Percentiles rank a stretch among this genome's conserved stretches.
phyloP scores from a whole-genome alignment of 1,140 invertebrate genomes.

The Zaprionus kolodkinae region DNA sequence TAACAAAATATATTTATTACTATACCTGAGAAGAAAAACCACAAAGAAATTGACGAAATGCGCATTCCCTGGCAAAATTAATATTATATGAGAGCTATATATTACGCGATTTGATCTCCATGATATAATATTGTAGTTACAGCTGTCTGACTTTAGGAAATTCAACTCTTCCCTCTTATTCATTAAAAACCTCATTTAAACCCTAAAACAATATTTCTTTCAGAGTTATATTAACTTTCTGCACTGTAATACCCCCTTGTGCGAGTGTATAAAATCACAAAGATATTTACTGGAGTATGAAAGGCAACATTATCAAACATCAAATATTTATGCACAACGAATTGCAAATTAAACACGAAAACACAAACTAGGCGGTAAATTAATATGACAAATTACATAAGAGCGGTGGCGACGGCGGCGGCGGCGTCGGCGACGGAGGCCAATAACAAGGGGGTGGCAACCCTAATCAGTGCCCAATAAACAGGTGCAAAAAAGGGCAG shows the following conservation, averaged over 20 bases:
- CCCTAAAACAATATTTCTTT: background rate
- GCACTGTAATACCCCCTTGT: background rate
- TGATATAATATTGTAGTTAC: too few relatives aligned
- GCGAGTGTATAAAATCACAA: slow-evolving; percentile 1
- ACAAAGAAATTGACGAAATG: background rate
- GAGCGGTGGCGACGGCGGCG: background rate
- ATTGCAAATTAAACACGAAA: slow-evolving; percentile 67
- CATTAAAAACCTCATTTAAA: background rate
- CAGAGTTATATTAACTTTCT: background rate
- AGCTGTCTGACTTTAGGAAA: too few relatives aligned
- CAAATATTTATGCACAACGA: slow-evolving; percentile 53
- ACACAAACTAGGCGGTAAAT: slow-evolving; percentile 62
- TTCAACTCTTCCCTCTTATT: too few relatives aligned
- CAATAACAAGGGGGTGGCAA: slow-evolving; percentile 19
- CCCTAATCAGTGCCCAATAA: background rate
- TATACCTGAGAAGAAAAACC: slow-evolving; percentile 5
- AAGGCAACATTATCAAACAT: slow-evolving; percentile 52
- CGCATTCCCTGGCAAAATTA: background rate
- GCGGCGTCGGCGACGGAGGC: background rate
- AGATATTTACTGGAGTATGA: slow-evolving; percentile 5
- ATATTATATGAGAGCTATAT: background rate
- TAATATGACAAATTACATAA: slow-evolving; percentile 66
- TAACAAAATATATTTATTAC: slow-evolving; percentile 31
- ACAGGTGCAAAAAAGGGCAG: background rate
- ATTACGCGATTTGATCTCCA: background rate